Conservation (phyloP, 1,140 invertebrate species). For the Leptinotarsa texana region DNA sequence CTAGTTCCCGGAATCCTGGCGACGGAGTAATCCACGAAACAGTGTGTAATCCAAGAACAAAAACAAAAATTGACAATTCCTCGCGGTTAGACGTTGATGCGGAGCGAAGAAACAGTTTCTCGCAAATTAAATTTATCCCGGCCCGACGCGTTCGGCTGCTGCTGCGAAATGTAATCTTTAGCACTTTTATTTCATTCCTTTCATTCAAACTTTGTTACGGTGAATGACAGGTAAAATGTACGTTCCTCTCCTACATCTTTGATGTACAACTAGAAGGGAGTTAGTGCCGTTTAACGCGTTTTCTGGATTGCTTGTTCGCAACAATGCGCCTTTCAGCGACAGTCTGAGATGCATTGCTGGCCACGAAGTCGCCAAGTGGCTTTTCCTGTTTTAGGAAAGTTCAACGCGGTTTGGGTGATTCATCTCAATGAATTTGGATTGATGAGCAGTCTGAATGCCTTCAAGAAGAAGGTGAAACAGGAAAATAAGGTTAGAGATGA, state of each 20-base stretch:
- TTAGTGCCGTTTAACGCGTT: background rate
- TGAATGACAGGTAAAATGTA: slow-evolving; percentile 1
- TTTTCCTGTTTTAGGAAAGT: background rate
- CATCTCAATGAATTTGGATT: too few species aligned
- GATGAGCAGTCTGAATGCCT: too few species aligned
- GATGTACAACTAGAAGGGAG: background rate
- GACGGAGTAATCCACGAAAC: background rate
- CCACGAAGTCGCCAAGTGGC: background rate
- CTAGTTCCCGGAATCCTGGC: too few species aligned
- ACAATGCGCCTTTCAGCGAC: background rate
- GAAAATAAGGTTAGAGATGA: too few species aligned
- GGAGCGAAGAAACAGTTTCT: background rate
- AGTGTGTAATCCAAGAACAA: background rate
- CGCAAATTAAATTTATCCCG: slow-evolving; percentile 6
- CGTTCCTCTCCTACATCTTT: background rate
- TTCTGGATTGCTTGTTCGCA: background rate
- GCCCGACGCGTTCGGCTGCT: background rate
- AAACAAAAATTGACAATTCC: background rate
- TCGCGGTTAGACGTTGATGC: background rate
- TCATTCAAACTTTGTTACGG: background rate
- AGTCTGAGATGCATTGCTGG: background rate
- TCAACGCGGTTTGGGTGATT: too few species aligned
- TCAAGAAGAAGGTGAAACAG: too few species aligned
- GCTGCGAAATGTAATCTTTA: background rate
- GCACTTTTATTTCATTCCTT: background rate